Evolutionary conservation across 2,888 invertebrate species (phyloP).

Genomic region (Caenorhabditis virilis): DNA sequence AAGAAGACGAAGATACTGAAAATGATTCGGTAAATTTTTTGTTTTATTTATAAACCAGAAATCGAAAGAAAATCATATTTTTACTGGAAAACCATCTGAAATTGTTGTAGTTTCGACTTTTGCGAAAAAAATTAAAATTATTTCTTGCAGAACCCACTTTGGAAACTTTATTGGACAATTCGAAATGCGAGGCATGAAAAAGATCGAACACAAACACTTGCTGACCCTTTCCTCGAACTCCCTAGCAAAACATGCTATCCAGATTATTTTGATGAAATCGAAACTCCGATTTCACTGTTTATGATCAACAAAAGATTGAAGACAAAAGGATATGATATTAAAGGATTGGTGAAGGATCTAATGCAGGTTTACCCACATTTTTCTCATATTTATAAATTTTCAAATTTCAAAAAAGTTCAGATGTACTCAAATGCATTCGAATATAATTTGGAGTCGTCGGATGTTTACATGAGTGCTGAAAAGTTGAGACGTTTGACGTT

Average conservation of each 20-base stretch:
- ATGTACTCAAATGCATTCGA: conserved; percentile 96
- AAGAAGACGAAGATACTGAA: conserved; percentile 73
- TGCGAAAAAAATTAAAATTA: too few relatives aligned
- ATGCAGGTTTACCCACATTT: conserved; percentile 17
- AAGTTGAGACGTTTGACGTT: conserved; percentile 73
- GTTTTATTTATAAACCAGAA: not conserved
- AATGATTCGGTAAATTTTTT: conserved; percentile 10
- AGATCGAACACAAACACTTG: conserved; percentile 75
- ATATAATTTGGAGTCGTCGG: conserved; percentile 82
- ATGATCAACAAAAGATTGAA: conserved; percentile 78
- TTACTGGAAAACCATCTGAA: too few relatives aligned
- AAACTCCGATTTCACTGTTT: conserved; percentile 89
- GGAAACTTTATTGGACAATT: conserved; percentile 80
- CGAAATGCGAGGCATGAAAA: conserved; percentile 69
- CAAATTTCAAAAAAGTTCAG: conserved; percentile 8
- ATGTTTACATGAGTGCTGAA: conserved; percentile 83
- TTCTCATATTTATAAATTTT: not conserved
- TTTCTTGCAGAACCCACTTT: conserved; percentile 78
- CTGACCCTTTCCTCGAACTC: conserved; percentile 89
- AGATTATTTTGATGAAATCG: conserved; percentile 95
- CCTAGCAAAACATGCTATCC: conserved; percentile 83
- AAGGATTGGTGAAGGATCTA: conserved; percentile 84
- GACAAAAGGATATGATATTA: conserved; percentile 71
- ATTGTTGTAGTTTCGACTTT: too few relatives aligned
- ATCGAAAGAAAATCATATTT: not conserved